Base-by-base conservation (phyloP, 2,113 vertebrate species). In the Microcebus murinus region DNA sequence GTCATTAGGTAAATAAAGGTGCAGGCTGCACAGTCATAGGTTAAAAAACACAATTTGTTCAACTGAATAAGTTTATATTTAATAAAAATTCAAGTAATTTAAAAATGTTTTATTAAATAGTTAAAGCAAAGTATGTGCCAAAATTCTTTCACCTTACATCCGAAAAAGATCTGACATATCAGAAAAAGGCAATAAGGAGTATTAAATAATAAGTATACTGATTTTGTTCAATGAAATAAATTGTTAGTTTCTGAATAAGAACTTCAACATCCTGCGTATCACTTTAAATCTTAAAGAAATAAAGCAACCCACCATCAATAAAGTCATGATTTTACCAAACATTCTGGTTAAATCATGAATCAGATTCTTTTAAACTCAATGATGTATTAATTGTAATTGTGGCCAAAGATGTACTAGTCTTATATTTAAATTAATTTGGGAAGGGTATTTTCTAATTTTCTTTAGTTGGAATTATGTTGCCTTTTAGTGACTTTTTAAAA, bases 61-160 rank as follows among this genome's bases (percentile, higher is more conserved):
- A 73, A 87, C 23, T 82, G 10, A 80, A 42, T 86, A 93, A 55
- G 48, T 31, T 97, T 97, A 63, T 63, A 52, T 96, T 76, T 81
- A 97, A 96, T 94, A 94, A 96, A 92, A 95, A 87, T 90, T 82
- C 80, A 93, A 76, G 39, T 73, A 89, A 95, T 91, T 95, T 90
- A 4, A 65, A 88, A 88, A 57, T 91, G 18, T 81, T 94, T 94
- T 94, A 94, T 92, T 97, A 92, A 8, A 67, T 39, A 95, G 15
- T 81, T 80, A 61, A 95, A 96, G 57, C 10, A 67, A 92, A 90
- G 61, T 77, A 68, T 34, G 86, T 27, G 31, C 67, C 57, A 85
- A 81, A 61, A 36, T 73, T 45, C 84, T 87, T 74, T 87, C 5
- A 95, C 34, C 23, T 94, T 91, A 74, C 36, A 55, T 68, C 85